Base-by-base conservation (phyloP, 2,797 vertebrate species). In the Acipenser ruthenus region DNA sequence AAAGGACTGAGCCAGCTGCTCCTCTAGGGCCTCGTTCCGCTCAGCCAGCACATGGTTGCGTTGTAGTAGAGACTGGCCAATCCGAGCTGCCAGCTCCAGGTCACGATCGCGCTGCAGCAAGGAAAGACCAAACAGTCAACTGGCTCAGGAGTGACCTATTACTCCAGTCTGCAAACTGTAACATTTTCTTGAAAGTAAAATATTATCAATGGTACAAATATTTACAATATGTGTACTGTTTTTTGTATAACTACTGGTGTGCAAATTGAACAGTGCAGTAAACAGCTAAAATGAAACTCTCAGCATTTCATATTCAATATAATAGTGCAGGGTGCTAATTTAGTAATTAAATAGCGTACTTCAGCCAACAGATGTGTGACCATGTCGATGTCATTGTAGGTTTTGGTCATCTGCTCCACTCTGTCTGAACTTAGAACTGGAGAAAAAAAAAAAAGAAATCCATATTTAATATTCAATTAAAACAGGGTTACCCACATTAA, bases 1-100 rank as follows among this genome's bases (percentile, higher is more conserved):
- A 67, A 94, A 76, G 52, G 92, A 83, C 78, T 98, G 93, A 10
- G 90, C 82, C n/a, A 99, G 60, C 71, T 99, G 95, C 69, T 99
- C 95, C 74, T 99, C 97, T 60, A 98, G 66, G 2, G 91, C 81
- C 68, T 98, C 95, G 50, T 95, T 98, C 70, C 95, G 93, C 74
- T 98, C 94, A 3, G 91, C 90, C 69, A 99, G 82, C 60, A 92
- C 82, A 65, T 94, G 92, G 75, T 99, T 99, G 71, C 94, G 86
- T 77, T 96, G 95, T 65, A 99, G 84, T 12, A 99, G 93, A 1
- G 95, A 96, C 82, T 98, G 94, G 59, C 97, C 97, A 72, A 99
- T 97, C 55, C 94, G 92, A 63, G 97, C 97, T 0, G 97, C 96
- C 68, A 99, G 80, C 78, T 99, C 97, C 83, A 99, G 80, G 83